Evolutionary conservation across 2,113 vertebrate species (phyloP).

Genomic region (Anoplopoma fimbria): DNA sequence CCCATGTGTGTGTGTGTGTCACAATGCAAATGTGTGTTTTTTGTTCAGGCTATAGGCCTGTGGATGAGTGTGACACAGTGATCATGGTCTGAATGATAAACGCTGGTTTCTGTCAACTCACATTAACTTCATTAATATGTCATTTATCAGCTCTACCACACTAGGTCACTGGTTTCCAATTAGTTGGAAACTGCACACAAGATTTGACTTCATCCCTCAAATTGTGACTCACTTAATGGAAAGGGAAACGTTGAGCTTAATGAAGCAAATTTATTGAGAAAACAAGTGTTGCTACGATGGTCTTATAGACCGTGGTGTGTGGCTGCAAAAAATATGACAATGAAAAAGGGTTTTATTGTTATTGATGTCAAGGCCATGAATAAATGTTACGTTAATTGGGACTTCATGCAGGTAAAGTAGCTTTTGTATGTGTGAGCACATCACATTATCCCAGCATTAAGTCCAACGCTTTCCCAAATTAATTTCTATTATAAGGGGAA

Average conservation of each 20-base stretch:
- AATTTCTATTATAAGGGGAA: neutral
- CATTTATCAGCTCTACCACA: slow-evolving; percentile 56
- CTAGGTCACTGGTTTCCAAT: slow-evolving; percentile 68
- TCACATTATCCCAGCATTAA: neutral
- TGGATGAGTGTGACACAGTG: slow-evolving; percentile 58
- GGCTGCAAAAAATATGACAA: neutral
- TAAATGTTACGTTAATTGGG: neutral
- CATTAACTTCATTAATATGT: slow-evolving; percentile 60
- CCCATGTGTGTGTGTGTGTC: slow-evolving; percentile 1
- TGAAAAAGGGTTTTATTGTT: neutral
- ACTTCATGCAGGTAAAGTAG: neutral
- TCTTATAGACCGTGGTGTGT: slow-evolving; percentile 3
- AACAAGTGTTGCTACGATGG: neutral
- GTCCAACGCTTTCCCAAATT: neutral
- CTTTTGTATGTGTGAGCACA: neutral
- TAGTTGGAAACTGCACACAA: slow-evolving; percentile 52
- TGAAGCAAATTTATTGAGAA: slow-evolving; percentile 43
- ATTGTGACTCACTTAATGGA: slow-evolving; percentile 32
- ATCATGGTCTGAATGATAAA: slow-evolving; percentile 65
- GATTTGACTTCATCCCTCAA: slow-evolving; percentile 35
- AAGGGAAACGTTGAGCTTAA: slow-evolving; percentile 25
- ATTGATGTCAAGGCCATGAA: neutral
- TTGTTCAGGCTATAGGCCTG: slow-evolving; percentile 48
- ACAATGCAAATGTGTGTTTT: slow-evolving; percentile 15
- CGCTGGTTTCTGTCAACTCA: slow-evolving; percentile 71